Evolutionary conservation across 2,888 invertebrate genomes (phyloP), one percentile per base, ranked within the genome.

Genomic region (Elysia crispata): DNA sequence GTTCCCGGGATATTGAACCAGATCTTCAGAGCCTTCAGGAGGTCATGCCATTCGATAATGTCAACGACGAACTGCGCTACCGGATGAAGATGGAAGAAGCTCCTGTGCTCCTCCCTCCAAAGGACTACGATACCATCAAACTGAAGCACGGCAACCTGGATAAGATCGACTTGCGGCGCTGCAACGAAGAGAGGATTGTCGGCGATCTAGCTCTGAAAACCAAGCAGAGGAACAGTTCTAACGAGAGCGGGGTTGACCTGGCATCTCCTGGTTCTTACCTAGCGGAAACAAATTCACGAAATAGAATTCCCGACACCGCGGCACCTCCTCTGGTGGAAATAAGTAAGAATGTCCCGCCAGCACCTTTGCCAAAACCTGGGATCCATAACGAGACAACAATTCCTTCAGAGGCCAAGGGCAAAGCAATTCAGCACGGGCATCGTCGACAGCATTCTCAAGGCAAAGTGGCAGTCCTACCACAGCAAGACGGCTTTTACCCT

Each of bases 41-140:
- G 67, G 85, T 86, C 30, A 83, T 85, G 82, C 94, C 97, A 13
- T 98, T 97, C 91, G 97, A 97, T 91, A 97, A 97, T 60, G 93
- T 98, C 84, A 97, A 97, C 0, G 97, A 97, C 0, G 98, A 98
- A 90, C 92, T 98, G 85, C 95, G 97, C 86, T 95, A 95, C 80
- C 95, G 96, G 90, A 92, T 97, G 76, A 90, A 86, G 49, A 77
- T 87, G 41, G 85, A 86, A 50, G 85, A 87, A 5, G 88, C 88
- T 8, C 97, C 97, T 0, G 95, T 98, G 76, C 94, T 98, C 30
- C 93, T 98, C 82, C 98, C 98, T 0, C 98, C 98, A 0, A 94
- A 97, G 41, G 98, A 98, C 92, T 98, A 98, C 93, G 98, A 98
- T 92, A 97, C 97, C 0, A 85, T 89, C 30, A 86, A 86, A 28